A percentile compares a stretch with the other conserved stretches of the same genome.
Conservation (phyloP, 2,888 invertebrate genomes). For the Agriotes lineatus region DNA sequence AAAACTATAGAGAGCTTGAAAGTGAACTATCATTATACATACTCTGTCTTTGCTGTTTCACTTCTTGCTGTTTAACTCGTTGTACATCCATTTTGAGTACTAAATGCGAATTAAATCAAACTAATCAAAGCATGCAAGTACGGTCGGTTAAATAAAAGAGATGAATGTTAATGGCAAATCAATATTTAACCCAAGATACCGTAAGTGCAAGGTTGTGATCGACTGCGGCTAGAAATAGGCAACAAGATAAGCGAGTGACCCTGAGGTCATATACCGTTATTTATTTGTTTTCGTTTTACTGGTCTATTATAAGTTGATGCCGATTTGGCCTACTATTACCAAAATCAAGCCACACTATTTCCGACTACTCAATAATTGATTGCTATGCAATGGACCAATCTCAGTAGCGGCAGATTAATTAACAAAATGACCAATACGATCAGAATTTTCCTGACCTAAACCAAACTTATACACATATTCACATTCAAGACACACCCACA, state of each 20-base stretch:
- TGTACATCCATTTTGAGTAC: too few species aligned
- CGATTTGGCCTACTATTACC: too few species aligned
- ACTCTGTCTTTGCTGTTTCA: too few species aligned
- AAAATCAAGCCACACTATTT: background rate
- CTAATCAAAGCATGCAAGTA: too few species aligned
- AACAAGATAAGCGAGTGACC: background rate
- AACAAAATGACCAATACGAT: background rate
- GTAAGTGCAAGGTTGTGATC: background rate
- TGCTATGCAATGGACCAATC: background rate
- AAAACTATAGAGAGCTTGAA: too few species aligned
- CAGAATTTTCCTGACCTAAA: background rate
- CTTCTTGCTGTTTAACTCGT: too few species aligned
- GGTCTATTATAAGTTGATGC: background rate
- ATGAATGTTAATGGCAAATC: too few species aligned
- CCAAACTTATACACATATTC: background rate
- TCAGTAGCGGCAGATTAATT: background rate
- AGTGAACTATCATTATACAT: too few species aligned
- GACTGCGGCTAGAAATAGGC: background rate
- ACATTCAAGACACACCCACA: background rate
- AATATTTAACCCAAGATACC: too few species aligned
- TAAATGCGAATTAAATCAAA: too few species aligned
- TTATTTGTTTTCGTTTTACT: background rate
- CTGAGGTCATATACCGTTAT: background rate
- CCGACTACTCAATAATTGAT: background rate
- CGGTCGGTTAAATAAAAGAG: too few species aligned